Base-by-base conservation (phyloP, 2,113 vertebrate species). In the Anthoscopus minutus region DNA sequence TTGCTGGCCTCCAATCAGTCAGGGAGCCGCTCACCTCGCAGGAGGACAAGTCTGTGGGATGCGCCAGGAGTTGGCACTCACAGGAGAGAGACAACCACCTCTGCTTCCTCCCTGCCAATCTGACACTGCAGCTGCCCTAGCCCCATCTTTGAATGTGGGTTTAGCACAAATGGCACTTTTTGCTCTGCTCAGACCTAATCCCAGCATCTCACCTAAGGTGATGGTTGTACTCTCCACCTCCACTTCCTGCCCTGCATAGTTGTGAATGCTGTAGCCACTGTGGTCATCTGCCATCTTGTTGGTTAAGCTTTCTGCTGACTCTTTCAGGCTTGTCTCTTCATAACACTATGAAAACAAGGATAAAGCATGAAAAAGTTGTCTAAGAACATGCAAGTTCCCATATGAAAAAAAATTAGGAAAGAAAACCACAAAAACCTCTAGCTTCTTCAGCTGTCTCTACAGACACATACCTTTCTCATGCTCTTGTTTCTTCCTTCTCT, bases 401-500 rank as follows among this genome's bases (percentile, higher is more conserved):
- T 24, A 50, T 24, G 51, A 57, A 66, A 79, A 80, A 74, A 89
- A 69, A 25, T n/a, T 6, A 28, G 51, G 81, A 51, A 65, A 14
- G 57, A 95, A 96, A 96, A 92, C 95, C 96, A 94, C 92, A 40
- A 72, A 86, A 94, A 77, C 88, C 93, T 87, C 88, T 16, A 47
- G 40, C 66, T 80, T 15, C 72, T 90, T 72, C 50, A 81, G 86
- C 85, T 65, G 67, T 83, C 25, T 37, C 91, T 35, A 18, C 37
- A 50, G 77, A 37, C 45, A 92, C 98, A 95, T 97, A 99, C 99
- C 98, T 98, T 99, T 93, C 93, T 98, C 83, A 96, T 98, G 89
- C 90, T 93, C 94, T 95, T 98, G 71, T 40, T 93, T 97, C 98
- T 99, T 45, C 83, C 53, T 13, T 99, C 98, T 88, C 96, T 98